phyloP scores from a whole-genome alignment of 1,140 invertebrate species.

The Aricia agestis region DNA sequence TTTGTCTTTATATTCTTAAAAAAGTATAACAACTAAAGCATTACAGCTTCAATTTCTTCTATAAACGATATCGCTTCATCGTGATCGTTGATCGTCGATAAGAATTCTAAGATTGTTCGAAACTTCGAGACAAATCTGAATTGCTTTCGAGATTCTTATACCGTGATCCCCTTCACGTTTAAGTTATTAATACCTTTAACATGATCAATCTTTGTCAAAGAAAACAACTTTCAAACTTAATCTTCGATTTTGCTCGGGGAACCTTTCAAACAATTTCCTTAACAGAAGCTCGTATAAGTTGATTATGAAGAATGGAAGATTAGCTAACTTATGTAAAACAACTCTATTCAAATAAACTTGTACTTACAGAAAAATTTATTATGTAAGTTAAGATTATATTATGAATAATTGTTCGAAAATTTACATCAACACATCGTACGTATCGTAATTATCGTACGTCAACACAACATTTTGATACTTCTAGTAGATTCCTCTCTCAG shows the following conservation, averaged over 20 bases:
- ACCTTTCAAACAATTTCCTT: slow-evolving; percentile 27
- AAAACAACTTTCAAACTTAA: slow-evolving; percentile 48
- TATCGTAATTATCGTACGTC: too few relatives aligned
- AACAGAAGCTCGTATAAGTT: not conserved
- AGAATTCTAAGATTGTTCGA: not conserved
- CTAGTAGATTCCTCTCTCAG: too few relatives aligned
- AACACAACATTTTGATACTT: too few relatives aligned
- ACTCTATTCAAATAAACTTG: not conserved
- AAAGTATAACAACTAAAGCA: not conserved
- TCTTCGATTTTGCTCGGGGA: slow-evolving; percentile 41
- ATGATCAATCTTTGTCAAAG: slow-evolving; percentile 29
- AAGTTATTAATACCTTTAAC: slow-evolving; percentile 12
- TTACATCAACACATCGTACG: too few relatives aligned
- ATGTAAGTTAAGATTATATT: too few relatives aligned
- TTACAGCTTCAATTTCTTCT: not conserved
- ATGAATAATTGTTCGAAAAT: too few relatives aligned
- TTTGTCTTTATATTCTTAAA: not conserved
- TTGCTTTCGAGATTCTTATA: slow-evolving; percentile 6
- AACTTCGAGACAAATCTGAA: slow-evolving; percentile 8
- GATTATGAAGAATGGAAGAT: slow-evolving; percentile 28
- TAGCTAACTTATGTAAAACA: not conserved
- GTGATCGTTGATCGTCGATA: not conserved
- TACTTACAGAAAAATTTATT: too few relatives aligned
- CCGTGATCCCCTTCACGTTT: not conserved
- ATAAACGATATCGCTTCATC: not conserved